These are phyloP conservation scores for Autographa pulchrina DNA, from an alignment of 2,888 invertebrate species.

Conservation along the genomic window DNA sequence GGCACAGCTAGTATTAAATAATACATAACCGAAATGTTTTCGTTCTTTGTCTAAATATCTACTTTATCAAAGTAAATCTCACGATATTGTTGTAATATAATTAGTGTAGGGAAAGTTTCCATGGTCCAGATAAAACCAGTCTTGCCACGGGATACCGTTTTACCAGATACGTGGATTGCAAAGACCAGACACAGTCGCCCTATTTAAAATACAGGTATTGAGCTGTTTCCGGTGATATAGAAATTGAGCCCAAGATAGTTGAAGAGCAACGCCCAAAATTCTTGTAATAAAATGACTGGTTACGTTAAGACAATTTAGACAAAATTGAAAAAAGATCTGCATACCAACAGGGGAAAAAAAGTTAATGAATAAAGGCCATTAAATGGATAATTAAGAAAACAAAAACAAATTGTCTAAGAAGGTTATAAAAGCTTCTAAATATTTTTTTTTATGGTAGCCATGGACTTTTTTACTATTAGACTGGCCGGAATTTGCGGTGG, in stretches of 20 bases:
- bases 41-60: not conserved
- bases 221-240: not conserved
- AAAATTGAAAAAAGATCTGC: too few species aligned
- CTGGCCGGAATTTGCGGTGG: not conserved
- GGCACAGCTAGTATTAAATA: too few species aligned
- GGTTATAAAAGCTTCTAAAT: too few species aligned
- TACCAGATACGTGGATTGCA: not conserved
- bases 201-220: constrained; percentile 1
- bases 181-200: not conserved
- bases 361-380: too few species aligned
- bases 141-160: not conserved
- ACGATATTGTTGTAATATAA: not conserved
- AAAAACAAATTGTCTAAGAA: too few species aligned
- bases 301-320: not conserved
- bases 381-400: too few species aligned
- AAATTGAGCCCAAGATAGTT: not conserved
- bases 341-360: too few species aligned
- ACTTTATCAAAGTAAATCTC: not conserved
- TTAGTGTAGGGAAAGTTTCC: not conserved
- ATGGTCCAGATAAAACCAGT: constrained; percentile 4
- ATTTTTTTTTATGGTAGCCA: not conserved
- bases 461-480: not conserved
- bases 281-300: not conserved
- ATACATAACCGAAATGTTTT: not conserved
- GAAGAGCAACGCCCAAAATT: not conserved